A percentile compares a stretch with the other conserved stretches of the same genome.
These are phyloP conservation scores for Myotis daubentonii DNA, from an alignment of 2,797 vertebrate species.

Conservation along the genomic window DNA sequence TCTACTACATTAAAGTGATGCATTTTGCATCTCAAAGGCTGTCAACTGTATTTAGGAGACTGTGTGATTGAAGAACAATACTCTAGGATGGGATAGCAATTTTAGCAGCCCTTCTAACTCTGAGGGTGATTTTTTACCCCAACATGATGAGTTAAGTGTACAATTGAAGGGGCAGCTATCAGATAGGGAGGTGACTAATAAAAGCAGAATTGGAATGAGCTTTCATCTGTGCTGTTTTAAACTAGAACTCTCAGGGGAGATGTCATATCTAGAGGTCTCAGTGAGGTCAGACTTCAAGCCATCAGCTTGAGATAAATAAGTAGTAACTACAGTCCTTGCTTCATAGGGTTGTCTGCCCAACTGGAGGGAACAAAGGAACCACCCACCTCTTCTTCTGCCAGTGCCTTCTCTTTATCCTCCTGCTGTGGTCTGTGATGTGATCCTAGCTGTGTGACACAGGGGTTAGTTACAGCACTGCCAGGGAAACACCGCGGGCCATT, in stretches of 20 bases:
- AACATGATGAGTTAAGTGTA: constrained; percentile 67
- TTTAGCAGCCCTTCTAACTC: constrained; percentile 82
- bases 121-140: constrained; percentile 76
- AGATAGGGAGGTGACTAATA: constrained; percentile 71
- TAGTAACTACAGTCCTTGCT: constrained; percentile 54
- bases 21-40: constrained; percentile 86
- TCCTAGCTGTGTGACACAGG: constrained; percentile 69
- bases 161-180: constrained; percentile 64
- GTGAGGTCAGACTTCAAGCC: constrained; percentile 79
- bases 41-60: constrained; percentile 85
- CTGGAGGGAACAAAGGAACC: constrained; percentile 75
- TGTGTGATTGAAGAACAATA: constrained; percentile 84
- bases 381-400: constrained; percentile 63
- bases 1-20: constrained; percentile 83
- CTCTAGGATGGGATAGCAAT: constrained; percentile 80
- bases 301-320: constrained; percentile 69
- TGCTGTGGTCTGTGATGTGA: constrained; percentile 72
- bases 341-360: constrained; percentile 53
- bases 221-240: constrained; percentile 70
- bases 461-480: constrained; percentile 46
- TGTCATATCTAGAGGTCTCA: constrained; percentile 66
- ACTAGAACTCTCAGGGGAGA: constrained; percentile 59
- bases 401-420: constrained; percentile 68
- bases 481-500: constrained; percentile 65
- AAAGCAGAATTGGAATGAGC: constrained; percentile 72